Conservation (phyloP, 1,140 invertebrate species). For the Zaprionus ghesquierei region DNA sequence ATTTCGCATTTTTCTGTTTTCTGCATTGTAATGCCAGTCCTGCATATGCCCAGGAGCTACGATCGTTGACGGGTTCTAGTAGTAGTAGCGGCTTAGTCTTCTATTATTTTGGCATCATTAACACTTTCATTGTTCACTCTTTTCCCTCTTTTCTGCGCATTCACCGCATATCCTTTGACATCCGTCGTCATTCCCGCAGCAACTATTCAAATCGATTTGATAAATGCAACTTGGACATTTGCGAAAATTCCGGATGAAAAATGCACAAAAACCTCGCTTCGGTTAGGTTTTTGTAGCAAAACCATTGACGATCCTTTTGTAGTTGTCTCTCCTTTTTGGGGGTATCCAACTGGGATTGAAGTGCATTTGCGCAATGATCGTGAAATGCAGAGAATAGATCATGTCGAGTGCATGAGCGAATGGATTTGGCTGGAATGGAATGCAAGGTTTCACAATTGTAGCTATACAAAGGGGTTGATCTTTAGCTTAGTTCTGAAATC, state of each 20-base stretch:
- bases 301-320: slow-evolving; percentile 15
- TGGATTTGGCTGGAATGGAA: background rate
- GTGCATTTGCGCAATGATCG: slow-evolving; percentile 52
- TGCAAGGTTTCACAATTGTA: background rate
- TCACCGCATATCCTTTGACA: slow-evolving; percentile 37
- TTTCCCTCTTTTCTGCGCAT: background rate
- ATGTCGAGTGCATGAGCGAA: background rate
- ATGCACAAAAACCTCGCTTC: slow-evolving; percentile 45
- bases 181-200: slow-evolving; percentile 26
- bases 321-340: background rate
- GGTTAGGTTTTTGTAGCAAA: slow-evolving; percentile 27
- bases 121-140: slow-evolving; percentile 68
- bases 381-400: background rate
- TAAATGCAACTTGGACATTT: slow-evolving; percentile 47
- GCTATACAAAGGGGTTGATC: background rate
- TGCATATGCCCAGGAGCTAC: background rate
- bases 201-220: slow-evolving; percentile 68
- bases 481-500: background rate
- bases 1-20: slow-evolving; percentile 45
- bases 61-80: background rate
- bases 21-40: slow-evolving; percentile 63
- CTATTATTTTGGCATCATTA: slow-evolving; percentile 79
- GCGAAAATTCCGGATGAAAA: slow-evolving; percentile 44
- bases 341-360: background rate
- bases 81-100: slow-evolving; percentile 27